Base-by-base conservation (phyloP, 2,888 invertebrate genomes). In the Nebria salina region DNA sequence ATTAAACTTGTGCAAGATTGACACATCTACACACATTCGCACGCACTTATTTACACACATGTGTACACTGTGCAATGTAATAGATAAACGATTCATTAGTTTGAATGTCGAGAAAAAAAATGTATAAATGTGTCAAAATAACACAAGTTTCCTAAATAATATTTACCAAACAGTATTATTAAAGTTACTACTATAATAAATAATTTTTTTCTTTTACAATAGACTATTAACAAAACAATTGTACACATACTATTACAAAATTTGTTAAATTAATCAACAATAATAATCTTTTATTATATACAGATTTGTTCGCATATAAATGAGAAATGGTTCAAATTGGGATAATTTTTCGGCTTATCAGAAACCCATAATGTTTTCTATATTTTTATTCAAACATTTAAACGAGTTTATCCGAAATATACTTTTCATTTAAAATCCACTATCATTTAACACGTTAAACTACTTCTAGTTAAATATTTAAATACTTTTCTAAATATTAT, bases 121-220 rank as follows among this genome's bases (percentile, higher is more conserved):
- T 11, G 8, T 54, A 54, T 54, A 54, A 54, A 54, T 11, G 54
- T 54, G 8, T 54, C 13, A 8, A 11, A 54, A 11, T 54, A 11
- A 54, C 13, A 54, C 34, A 34, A 54, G 6, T 54, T 54, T 54
- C 13, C 54, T 54, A 54, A 54, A 11, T 54, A 11, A 54, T 54
- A 54, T 54, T 54, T 54, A 54, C 54, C 54, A 54, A 54, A 54
- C 54, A 54, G 54, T 54, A 54, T 54, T 54, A 54, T 54, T 54
- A 54, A 54, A 54, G 54, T 54, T 54, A 54, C 54, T 54, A 54
- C 54, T 54, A 54, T 54, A 54, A 54, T 54, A 54, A 54, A 54
- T 54, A 11, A 54, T 54, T 54, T 54, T 13, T 20, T 34, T 54
- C 3, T 54, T 54, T 54, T 54, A 54, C 54, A 54, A 54, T 54